Evolutionary conservation across 2,888 invertebrate genomes (phyloP).

Genomic region (Adineta ricciae): DNA sequence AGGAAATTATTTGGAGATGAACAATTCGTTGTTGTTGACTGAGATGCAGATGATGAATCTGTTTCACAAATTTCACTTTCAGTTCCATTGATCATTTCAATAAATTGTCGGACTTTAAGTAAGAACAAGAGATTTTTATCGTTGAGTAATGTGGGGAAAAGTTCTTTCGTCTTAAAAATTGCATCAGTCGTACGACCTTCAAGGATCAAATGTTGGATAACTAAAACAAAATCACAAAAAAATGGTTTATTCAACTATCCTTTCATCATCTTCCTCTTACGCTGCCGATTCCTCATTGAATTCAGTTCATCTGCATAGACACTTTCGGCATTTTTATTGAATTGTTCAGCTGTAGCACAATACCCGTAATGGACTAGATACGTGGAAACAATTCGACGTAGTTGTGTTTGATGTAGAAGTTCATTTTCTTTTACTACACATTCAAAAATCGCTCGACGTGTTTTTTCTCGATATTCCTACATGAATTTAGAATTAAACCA

Average conservation of each 20-base stretch:
- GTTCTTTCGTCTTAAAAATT: conserved; percentile 72
- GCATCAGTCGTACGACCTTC: conserved; percentile 89
- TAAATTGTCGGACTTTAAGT: conserved; percentile 92
- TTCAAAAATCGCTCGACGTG: conserved; percentile 70
- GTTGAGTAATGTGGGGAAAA: conserved; percentile 86
- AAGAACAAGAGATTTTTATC: conserved; percentile 83
- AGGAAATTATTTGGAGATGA: background rate
- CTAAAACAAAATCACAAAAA: conserved; percentile 55
- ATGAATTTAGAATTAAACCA: background rate
- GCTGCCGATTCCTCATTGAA: conserved; percentile 89
- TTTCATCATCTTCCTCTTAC: conserved; percentile 53
- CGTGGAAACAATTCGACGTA: conserved; percentile 78
- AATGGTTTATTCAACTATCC: background rate
- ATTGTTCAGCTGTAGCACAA: conserved; percentile 84
- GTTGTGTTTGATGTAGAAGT: conserved; percentile 22
- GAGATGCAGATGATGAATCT: background rate
- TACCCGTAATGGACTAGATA: conserved; percentile 97
- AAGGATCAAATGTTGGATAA: conserved; percentile 80
- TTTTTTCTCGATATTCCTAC: conserved; percentile 69
- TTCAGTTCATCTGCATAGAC: conserved; percentile 78
- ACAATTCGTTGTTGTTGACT: background rate
- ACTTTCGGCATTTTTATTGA: conserved; percentile 78
- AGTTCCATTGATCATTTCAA: conserved; percentile 73
- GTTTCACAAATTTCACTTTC: background rate
- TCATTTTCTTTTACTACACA: conserved; percentile 56